Evolutionary conservation across 2,888 invertebrate genomes (phyloP).

Genomic region (Pristionchus japonicus): DNA sequence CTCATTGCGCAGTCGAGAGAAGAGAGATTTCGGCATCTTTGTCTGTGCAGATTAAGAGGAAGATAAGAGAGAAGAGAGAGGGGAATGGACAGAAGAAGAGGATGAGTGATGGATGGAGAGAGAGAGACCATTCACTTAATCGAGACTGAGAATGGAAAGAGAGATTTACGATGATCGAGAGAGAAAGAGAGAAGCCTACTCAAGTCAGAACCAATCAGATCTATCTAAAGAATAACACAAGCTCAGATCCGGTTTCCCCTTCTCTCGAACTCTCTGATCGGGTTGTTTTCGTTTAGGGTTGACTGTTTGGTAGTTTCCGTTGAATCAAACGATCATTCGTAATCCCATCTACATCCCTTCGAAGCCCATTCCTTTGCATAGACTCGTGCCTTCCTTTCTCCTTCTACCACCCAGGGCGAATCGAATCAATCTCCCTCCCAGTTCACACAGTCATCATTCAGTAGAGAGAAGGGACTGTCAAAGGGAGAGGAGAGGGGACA

Average conservation of each 20-base stretch:
- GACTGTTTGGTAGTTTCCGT: background rate
- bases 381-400: background rate
- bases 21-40: constrained; percentile 25
- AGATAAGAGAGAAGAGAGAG: background rate
- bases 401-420: background rate
- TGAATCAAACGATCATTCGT: background rate
- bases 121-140: background rate
- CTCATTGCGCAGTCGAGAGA: constrained; percentile 8
- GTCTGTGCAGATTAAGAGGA: background rate
- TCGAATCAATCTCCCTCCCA: constrained; percentile 25
- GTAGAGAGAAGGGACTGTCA: background rate
- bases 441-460: constrained; percentile 25
- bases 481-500: background rate
- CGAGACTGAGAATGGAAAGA: background rate
- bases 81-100: background rate
- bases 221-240: background rate
- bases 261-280: background rate
- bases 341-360: too few species aligned
- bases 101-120: constrained; percentile 6
- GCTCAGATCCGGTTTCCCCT: background rate
- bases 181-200: background rate
- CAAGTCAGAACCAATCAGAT: background rate
- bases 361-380: background rate
- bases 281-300: background rate
- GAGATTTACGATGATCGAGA: background rate